phyloP scores from a whole-genome alignment of 2,113 vertebrate species.

The Arizona elegans region DNA sequence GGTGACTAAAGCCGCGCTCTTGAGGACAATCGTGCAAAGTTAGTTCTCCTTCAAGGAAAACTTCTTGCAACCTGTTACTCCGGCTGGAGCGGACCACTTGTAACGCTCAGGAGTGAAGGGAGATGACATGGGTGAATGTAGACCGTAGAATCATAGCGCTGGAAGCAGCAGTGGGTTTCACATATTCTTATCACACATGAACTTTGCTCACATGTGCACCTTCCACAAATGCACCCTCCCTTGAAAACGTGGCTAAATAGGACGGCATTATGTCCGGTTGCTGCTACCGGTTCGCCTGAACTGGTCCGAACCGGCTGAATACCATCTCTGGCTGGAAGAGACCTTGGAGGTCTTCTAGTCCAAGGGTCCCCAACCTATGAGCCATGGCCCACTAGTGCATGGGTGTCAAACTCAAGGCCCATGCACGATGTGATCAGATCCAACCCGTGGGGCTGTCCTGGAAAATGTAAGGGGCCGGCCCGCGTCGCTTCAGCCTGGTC shows the following conservation, averaged over 20 bases:
- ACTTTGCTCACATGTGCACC: too few relatives aligned
- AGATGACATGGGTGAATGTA: not conserved
- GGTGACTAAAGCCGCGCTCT: conserved; percentile 43
- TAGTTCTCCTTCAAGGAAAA: not conserved
- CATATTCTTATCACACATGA: too few relatives aligned
- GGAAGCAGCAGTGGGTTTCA: not conserved
- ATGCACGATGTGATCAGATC: too few relatives aligned
- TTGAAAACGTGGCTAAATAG: too few relatives aligned
- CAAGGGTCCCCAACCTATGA: not conserved
- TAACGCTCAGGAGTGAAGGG: not conserved
- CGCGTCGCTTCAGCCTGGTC: too few relatives aligned
- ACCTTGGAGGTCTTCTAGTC: not conserved
- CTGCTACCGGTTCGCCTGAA: too few relatives aligned
- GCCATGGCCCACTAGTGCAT: not conserved
- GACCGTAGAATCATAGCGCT: not conserved
- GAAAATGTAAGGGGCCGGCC: too few relatives aligned
- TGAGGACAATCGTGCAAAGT: conserved; percentile 3
- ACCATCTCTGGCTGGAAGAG: not conserved
- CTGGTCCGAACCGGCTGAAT: too few relatives aligned
- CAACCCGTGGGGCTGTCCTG: too few relatives aligned
- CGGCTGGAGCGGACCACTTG: not conserved
- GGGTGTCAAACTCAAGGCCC: too few relatives aligned
- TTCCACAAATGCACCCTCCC: too few relatives aligned
- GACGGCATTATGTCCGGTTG: too few relatives aligned
- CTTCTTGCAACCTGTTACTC: not conserved